A percentile compares a stretch with the other conserved stretches of the same genome.
Evolutionary conservation across 2,797 vertebrate genomes (phyloP).

Genomic region (Streptopelia turtur): DNA sequence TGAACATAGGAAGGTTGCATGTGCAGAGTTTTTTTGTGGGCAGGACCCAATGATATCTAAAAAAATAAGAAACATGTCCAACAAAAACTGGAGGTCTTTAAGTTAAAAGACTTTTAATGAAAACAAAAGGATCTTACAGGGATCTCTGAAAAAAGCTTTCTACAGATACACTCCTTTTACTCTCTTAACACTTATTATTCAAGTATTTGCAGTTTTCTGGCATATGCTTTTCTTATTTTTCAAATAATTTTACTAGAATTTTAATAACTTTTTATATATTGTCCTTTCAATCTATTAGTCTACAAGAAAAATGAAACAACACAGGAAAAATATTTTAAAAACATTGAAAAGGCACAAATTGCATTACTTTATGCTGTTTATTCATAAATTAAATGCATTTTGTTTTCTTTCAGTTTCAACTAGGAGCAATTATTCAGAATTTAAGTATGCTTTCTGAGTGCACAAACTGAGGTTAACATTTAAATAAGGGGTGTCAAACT

Average conservation of each 20-base stretch:
- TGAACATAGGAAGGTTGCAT: neutral
- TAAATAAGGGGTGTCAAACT: no score
- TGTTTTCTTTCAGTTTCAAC: neutral
- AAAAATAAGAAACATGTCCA: neutral
- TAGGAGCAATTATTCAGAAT: neutral
- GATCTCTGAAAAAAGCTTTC: neutral
- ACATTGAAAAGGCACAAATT: neutral
- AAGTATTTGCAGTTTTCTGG: neutral
- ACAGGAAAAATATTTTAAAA: neutral
- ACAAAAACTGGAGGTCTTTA: neutral
- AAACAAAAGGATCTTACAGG: neutral
- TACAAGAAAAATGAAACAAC: neutral
- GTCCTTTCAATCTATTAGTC: neutral
- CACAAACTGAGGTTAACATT: neutral
- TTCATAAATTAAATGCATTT: neutral
- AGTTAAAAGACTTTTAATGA: neutral
- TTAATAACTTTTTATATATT: neutral
- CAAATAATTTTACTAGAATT: neutral
- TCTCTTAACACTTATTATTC: neutral
- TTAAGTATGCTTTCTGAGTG: neutral
- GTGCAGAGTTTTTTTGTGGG: neutral
- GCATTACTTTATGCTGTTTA: neutral
- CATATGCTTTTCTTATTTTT: neutral
- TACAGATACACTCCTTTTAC: neutral
- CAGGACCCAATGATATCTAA: neutral